Evolutionary conservation across 2,888 invertebrate genomes (phyloP), one percentile per base, ranked within the genome.

Genomic region (Macroteleia sp.): DNA sequence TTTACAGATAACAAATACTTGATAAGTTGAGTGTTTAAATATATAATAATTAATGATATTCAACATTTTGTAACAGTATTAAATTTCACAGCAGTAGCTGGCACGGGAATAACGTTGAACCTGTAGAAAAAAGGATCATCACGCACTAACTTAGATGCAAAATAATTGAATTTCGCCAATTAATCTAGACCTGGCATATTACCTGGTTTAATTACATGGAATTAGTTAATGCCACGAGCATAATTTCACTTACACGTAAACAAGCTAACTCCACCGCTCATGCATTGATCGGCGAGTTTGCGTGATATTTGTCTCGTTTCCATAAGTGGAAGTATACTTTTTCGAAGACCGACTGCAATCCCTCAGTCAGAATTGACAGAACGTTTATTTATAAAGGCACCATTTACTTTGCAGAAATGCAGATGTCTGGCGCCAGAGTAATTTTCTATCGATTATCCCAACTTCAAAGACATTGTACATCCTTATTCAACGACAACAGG

Each of bases 391-490:
- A n/a, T 14, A n/a, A n/a, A n/a, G n/a, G n/a, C n/a, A n/a, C n/a
- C n/a, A n/a, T n/a, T n/a, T n/a, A n/a, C n/a, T n/a, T n/a, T n/a
- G n/a, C n/a, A n/a, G n/a, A n/a, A n/a, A n/a, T n/a, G n/a, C n/a
- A n/a, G n/a, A n/a, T n/a, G n/a, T n/a, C n/a, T n/a, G n/a, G n/a
- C n/a, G n/a, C n/a, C n/a, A n/a, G n/a, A n/a, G n/a, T 25, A 46
- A 67, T 34, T 32, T 52, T 54, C 46, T 30, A 67, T 67, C 39
- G 56, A 67, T 67, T 46, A 25, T 39, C 39, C 10, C 30, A 30
- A 44, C n/a, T 54, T 67, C 67, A 67, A 67, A 39, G 48, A 34
- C 66, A 54, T 54, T 46, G 25, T 32, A 25, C n/a, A n/a, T n/a
- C n/a, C n/a, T n/a, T n/a, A n/a, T n/a, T n/a, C n/a, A n/a, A 25